A percentile compares a stretch with the other conserved stretches of the same genome.
Evolutionary conservation across 1,140 invertebrate genomes (phyloP).

Genomic region (Bombus vancouverensis): DNA sequence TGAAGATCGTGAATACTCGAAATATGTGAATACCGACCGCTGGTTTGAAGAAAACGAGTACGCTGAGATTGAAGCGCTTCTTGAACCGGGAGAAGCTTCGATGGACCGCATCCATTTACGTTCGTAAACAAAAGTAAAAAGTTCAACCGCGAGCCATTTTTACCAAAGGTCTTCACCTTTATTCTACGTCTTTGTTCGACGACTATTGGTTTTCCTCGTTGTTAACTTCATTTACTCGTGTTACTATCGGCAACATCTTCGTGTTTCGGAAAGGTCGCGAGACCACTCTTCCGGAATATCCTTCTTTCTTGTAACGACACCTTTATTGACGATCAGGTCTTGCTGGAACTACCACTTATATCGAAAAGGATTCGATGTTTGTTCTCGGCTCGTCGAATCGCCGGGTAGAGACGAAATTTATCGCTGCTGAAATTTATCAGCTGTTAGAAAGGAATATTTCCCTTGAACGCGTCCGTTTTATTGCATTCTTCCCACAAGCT

Average conservation of each 20-base stretch:
- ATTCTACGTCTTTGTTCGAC: slow-evolving; percentile 7
- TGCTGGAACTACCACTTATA: slow-evolving; percentile 3
- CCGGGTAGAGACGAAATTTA: neutral
- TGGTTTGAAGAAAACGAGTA: neutral
- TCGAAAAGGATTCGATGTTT: slow-evolving; percentile 12
- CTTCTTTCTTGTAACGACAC: neutral
- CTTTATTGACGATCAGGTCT: slow-evolving; percentile 4
- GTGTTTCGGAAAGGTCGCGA: neutral
- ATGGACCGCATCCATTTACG: neutral
- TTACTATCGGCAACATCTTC: no score
- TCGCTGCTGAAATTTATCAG: neutral
- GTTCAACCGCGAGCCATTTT: neutral
- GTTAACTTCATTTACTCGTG: neutral
- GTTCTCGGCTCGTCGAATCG: neutral
- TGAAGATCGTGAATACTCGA: neutral
- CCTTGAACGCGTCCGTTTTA: neutral
- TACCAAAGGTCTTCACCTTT: neutral
- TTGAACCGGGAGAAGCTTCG: neutral
- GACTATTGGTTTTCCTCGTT: neutral
- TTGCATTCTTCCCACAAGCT: neutral
- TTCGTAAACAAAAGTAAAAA: slow-evolving; percentile 34
- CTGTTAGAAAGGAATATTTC: neutral
- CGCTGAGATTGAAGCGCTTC: neutral
- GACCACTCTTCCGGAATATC: neutral
- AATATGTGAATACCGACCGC: neutral